Evolutionary conservation across 2,113 vertebrate species (phyloP), one percentile per base, ranked within the genome.

Genomic region (Onychostruthus taczanowskii): DNA sequence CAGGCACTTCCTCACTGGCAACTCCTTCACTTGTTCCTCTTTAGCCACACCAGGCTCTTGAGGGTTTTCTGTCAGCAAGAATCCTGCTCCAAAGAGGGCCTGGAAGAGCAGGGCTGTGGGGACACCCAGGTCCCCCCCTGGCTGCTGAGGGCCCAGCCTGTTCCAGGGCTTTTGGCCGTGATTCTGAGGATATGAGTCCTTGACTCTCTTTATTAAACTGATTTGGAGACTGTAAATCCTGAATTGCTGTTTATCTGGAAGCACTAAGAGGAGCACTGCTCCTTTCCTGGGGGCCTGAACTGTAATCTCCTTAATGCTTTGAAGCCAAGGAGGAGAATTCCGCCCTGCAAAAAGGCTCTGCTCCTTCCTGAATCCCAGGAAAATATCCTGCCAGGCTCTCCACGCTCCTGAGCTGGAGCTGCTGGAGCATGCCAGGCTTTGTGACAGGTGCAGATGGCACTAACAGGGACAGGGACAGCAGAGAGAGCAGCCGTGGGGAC

Each of bases 271-370:
- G 52, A 95, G 93, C 68, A 6, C 27, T 56, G 87, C 73, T 77
- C 78, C 88, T 61, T 95, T 91, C 85, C 85, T 7, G 56, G 64
- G 83, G 90, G 52, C 73, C 87, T 86, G 47, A 63, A 21, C 88
- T 56, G 55, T 87, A 88, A 93, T 92, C 93, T 80, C 26, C 79
- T 94, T 56, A 86, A 89, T 27, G 89, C 85, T 94, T 43, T 56
- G 79, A 84, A 95, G 83, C 39, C 90, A 28, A 84, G 88, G 76
- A 87, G 75, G 55, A 0, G 4, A 91, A 59, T 90, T 80, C 70
- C 0, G 3, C 59, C 85, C 85, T 16, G 82, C 70, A 46, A 63
- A 92, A 94, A 75, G 37, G 75, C 46, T 85, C 81, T 21, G 21
- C 56, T 91, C 78, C 1, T 80, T 70, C 13, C 84, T 24, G 55